phyloP scores from a whole-genome alignment of 2,888 invertebrate genomes.

The Himalopsyche tibetana region DNA sequence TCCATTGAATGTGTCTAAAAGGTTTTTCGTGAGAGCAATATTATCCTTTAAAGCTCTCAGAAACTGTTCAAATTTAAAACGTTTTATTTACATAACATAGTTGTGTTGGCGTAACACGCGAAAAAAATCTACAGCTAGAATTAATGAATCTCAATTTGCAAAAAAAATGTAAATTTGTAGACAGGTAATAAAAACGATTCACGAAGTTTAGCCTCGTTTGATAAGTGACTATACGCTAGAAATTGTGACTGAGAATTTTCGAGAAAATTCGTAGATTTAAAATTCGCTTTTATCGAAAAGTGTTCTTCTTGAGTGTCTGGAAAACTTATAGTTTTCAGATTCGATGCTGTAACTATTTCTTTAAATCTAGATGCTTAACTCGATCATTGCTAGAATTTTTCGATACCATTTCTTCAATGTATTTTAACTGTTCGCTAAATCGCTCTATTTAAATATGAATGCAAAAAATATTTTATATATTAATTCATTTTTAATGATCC shows the following conservation, averaged over 20 bases:
- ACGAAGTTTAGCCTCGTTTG: background rate
- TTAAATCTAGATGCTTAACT: no score
- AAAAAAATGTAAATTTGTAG: background rate
- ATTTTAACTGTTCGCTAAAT: no score
- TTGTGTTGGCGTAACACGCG: background rate
- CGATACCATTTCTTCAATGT: no score
- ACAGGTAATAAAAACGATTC: background rate
- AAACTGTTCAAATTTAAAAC: background rate
- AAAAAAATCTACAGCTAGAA: background rate
- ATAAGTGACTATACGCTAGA: background rate
- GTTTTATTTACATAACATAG: background rate
- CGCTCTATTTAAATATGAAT: no score
- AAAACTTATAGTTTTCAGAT: no score
- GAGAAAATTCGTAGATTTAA: background rate
- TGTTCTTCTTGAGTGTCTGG: no score
- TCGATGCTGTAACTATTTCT: no score
- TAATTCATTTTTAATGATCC: no score
- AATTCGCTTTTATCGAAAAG: no score
- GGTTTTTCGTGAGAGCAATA: background rate
- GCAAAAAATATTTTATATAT: no score
- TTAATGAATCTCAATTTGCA: background rate
- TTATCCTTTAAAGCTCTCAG: conserved; percentile 23
- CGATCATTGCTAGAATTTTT: no score
- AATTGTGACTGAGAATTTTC: background rate
- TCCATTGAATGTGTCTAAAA: background rate